Percentiles rank a stretch among this genome's conserved stretches.
Conservation (phyloP, 1,140 invertebrate species). For the Odontomachus brunneus region DNA sequence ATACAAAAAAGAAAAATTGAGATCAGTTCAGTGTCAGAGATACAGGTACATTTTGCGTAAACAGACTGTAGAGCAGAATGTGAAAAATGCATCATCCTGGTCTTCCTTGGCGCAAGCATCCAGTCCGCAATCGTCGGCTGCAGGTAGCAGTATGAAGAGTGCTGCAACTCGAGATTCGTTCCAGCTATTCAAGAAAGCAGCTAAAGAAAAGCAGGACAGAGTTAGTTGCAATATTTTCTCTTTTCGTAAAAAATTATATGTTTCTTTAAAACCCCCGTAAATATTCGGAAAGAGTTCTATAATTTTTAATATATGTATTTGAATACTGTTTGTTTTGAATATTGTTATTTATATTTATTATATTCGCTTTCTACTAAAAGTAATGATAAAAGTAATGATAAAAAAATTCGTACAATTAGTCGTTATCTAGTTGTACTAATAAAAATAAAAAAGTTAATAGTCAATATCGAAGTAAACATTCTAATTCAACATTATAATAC, state of each 20-base stretch:
- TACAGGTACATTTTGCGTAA: background rate
- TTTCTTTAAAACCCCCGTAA: background rate
- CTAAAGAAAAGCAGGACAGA: slow-evolving; percentile 96
- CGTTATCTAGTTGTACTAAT: no score
- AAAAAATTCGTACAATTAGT: no score
- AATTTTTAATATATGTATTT: no score
- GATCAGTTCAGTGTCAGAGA: no score
- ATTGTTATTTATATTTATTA: no score
- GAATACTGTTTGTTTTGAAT: no score
- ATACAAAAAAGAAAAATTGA: no score
- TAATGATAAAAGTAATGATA: background rate
- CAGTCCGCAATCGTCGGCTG: slow-evolving; percentile 87
- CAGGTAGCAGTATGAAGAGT: slow-evolving; percentile 87
- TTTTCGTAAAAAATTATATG: background rate
- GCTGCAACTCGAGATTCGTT: slow-evolving; percentile 88
- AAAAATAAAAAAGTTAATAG: no score
- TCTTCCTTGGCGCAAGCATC: slow-evolving; percentile 94
- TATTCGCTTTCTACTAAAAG: no score
- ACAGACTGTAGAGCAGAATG: slow-evolving; percentile 88
- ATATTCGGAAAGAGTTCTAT: no score
- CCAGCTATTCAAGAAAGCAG: slow-evolving; percentile 96
- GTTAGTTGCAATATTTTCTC: slow-evolving; percentile 80
- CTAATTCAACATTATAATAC: no score
- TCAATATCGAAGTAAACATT: no score
- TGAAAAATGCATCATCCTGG: slow-evolving; percentile 97